Evolutionary conservation across 2,888 invertebrate species (phyloP).

Genomic region (Hyppa rectilinea): DNA sequence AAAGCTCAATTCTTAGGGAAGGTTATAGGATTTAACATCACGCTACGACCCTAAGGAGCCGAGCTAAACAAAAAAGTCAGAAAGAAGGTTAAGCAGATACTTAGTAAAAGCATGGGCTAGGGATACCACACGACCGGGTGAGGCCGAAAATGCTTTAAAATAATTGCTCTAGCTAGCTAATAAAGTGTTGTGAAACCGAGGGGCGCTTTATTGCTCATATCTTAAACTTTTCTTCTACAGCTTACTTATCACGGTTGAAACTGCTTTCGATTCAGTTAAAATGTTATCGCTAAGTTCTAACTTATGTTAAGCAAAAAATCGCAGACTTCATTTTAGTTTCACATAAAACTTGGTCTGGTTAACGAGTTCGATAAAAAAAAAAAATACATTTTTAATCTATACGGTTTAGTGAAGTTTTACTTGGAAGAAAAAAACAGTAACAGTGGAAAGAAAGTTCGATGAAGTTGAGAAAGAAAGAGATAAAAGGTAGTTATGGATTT

Average conservation of each 20-base stretch:
- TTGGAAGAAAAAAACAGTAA: neutral
- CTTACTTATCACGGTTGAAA: conserved; percentile 70
- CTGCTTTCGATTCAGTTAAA: conserved; percentile 70
- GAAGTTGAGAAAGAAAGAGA: neutral
- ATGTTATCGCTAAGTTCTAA: conserved; percentile 65
- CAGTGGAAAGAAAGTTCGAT: neutral
- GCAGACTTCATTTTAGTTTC: conserved; percentile 61
- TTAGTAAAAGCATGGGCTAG: no score
- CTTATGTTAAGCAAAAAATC: conserved; percentile 59
- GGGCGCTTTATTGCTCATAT: conserved; percentile 56
- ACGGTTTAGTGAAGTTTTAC: conserved; percentile 6
- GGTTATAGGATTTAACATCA: no score
- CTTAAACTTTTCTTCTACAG: conserved; percentile 71
- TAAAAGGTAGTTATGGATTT: neutral
- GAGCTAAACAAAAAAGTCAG: no score
- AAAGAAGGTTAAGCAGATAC: no score
- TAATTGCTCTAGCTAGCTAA: conserved; percentile 32
- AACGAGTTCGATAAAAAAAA: conserved; percentile 53
- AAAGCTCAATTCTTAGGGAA: no score
- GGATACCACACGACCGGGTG: no score
- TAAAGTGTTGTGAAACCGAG: conserved; percentile 63
- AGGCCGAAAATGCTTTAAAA: conserved; percentile 9
- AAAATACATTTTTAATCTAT: conserved; percentile 1
- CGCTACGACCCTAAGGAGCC: no score
- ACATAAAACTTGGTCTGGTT: conserved; percentile 50